Evolutionary conservation across 1,140 invertebrate genomes (phyloP).

Genomic region (Andricus grossulariae): DNA sequence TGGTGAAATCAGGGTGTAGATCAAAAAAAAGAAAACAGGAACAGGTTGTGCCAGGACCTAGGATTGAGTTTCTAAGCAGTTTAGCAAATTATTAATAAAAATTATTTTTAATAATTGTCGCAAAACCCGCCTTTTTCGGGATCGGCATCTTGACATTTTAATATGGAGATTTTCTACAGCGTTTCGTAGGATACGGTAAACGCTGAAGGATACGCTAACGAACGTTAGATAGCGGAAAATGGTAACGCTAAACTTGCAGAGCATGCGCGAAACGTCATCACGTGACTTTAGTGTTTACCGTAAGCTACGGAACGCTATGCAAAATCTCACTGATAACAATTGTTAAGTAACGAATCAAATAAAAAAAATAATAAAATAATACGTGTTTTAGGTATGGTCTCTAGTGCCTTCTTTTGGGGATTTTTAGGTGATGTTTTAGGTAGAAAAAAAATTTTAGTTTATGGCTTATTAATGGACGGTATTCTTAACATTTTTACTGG

Average conservation of each 20-base stretch:
- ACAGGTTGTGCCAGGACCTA: neutral
- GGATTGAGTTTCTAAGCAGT: conserved; percentile 24
- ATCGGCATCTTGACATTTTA: no score
- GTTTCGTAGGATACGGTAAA: no score
- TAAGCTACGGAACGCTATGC: no score
- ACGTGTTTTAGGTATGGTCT: conserved; percentile 82
- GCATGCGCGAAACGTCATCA: no score
- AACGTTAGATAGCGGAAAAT: no score
- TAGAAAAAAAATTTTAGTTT: conserved; percentile 82
- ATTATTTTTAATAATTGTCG: neutral
- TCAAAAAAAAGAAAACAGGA: no score
- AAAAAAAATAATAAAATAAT: conserved; percentile 6
- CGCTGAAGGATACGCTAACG: no score
- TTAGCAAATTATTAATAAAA: neutral
- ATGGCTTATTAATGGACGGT: conserved; percentile 83
- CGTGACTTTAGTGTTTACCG: no score
- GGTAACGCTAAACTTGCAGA: no score
- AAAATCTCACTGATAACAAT: no score
- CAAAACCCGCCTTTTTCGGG: neutral
- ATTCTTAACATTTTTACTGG: conserved; percentile 82
- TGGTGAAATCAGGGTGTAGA: no score
- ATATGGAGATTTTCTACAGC: no score
- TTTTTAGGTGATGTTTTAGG: conserved; percentile 87
- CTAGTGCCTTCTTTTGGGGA: conserved; percentile 88
- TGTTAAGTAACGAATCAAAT: neutral